Base-by-base conservation (phyloP, 2,888 invertebrate species). In the Epistrophe eligans region DNA sequence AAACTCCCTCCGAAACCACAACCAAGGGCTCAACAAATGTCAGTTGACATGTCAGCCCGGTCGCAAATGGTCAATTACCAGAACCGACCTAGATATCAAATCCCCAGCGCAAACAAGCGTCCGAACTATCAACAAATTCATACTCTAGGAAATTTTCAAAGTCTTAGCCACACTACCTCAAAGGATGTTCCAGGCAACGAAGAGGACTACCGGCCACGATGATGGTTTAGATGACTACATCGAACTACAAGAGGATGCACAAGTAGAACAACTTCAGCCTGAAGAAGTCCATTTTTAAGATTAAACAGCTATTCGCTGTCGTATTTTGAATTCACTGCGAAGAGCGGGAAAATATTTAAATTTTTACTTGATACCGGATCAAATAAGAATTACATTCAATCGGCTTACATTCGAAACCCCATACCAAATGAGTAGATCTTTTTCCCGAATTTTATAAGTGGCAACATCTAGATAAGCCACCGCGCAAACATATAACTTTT, bases 321-420 rank as follows among this genome's bases (percentile, higher is more conserved):
- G 7, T 45, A 45, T 45, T 45, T 45, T 1, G 45, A 45, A 45
- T 45, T 55, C 55, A 55, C 32, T 10, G 32, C 32, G 57, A 57
- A 57, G 32, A 57, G 57, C 57, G 57, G 57, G 10, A 32, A 57
- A 57, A 15, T 32, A n/a, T 57, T 13, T 32, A 57, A 15, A 45
- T 17, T 45, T n/a, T 45, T 45, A 45, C 45, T 45, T 5, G 45
- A 45, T 7, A 45, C 45, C 8, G 45, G 45, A 45, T 45, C 45
- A n/a, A 45, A 45, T n/a, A 45, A 45, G 17, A 45, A 45, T 15
- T 45, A 45, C 45, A 45, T 45, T 8, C n/a, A 45, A 45, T 45
- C n/a, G 15, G 3, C n/a, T 17, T 45, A 45, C n/a, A 45, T 45
- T 5, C 45, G 45, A n/a, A n/a, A 32, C 9, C 57, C 57, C 9